Percentiles rank a stretch among this genome's conserved stretches.
These are phyloP conservation scores for Polymixis lichenea DNA, from an alignment of 2,888 invertebrate genomes.

Conservation along the genomic window DNA sequence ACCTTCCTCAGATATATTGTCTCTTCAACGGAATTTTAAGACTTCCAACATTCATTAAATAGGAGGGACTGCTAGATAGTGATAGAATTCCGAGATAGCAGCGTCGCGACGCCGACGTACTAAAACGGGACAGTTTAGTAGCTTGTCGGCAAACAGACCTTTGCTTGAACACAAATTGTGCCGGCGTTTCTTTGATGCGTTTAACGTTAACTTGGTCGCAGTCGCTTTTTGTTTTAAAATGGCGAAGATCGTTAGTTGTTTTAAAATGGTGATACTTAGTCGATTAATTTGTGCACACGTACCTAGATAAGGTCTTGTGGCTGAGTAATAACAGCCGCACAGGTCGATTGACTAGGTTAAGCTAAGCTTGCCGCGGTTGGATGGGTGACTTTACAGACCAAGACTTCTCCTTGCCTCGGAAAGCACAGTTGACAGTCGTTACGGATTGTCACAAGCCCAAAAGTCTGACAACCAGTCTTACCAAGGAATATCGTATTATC, in stretches of 20 bases:
- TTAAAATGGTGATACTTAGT: not conserved
- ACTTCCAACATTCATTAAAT: conserved; percentile 54
- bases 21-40: conserved; percentile 52
- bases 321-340: too few species aligned
- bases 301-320: too few species aligned
- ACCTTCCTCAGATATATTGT: conserved; percentile 49
- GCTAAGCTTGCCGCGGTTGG: too few species aligned
- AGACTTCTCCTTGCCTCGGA: too few species aligned
- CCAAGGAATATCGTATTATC: too few species aligned
- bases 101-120: conserved; percentile 42
- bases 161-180: conserved; percentile 29
- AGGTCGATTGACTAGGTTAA: too few species aligned
- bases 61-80: conserved; percentile 39
- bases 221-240: not conserved
- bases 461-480: too few species aligned
- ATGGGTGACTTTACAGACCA: too few species aligned
- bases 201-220: not conserved
- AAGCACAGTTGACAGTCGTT: too few species aligned
- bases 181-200: conserved; percentile 12
- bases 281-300: not conserved
- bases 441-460: too few species aligned
- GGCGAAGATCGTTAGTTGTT: not conserved
- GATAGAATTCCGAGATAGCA: conserved; percentile 60
- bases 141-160: conserved; percentile 19
- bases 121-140: conserved; percentile 49